Conservation (phyloP, 2,888 invertebrate genomes). For the Harpalus rufipes region DNA sequence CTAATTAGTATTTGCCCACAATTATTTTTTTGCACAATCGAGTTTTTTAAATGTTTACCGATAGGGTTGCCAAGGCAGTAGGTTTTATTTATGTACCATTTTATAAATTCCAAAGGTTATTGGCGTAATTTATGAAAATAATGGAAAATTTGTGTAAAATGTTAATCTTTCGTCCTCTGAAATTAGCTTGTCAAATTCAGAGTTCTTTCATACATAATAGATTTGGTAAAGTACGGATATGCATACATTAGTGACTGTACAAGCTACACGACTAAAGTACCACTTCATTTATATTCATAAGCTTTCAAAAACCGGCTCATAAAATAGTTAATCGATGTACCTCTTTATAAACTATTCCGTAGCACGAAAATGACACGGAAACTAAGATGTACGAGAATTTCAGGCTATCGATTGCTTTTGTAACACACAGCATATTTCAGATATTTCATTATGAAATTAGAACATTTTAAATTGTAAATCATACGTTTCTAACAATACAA, state of each 20-base stretch:
- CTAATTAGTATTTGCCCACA: too few relatives aligned
- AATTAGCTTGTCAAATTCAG: constrained; percentile 13
- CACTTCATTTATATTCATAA: constrained; percentile 45
- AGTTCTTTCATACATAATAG: constrained; percentile 45
- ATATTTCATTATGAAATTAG: too few relatives aligned
- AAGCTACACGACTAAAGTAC: constrained; percentile 4
- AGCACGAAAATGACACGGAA: constrained; percentile 33
- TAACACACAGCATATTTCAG: too few relatives aligned
- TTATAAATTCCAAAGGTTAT: too few relatives aligned
- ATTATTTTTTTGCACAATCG: too few relatives aligned
- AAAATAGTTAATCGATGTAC: constrained; percentile 46
- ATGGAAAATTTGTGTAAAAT: not conserved
- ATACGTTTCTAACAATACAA: too few relatives aligned
- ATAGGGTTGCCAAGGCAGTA: too few relatives aligned
- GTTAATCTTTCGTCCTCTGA: not conserved
- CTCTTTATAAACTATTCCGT: constrained; percentile 31
- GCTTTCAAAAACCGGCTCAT: constrained; percentile 18
- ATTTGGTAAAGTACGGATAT: constrained; percentile 15
- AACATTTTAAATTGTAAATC: too few relatives aligned
- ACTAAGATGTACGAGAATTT: constrained; percentile 15
- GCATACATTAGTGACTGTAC: constrained; percentile 13
- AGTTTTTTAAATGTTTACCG: too few relatives aligned
- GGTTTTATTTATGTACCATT: too few relatives aligned
- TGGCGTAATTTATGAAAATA: not conserved
- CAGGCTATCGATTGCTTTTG: too few relatives aligned